These are phyloP conservation scores for Psylliodes chrysocephalus DNA, from an alignment of 2,888 invertebrate species.

Conservation along the genomic window DNA sequence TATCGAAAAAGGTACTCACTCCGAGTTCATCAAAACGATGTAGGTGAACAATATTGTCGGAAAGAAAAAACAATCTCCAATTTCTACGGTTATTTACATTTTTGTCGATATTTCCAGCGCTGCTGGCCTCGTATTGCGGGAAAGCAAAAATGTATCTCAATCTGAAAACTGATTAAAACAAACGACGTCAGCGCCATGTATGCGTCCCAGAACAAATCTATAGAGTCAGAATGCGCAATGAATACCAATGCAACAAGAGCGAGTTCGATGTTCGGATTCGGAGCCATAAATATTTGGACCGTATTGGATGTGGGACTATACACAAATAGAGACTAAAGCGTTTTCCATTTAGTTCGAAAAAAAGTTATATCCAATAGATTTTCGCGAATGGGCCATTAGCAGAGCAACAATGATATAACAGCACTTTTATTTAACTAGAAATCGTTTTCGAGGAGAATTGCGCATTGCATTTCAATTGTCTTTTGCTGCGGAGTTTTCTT, in stretches of 20 bases:
- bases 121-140: slow-evolving; percentile 1
- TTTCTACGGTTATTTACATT: neutral
- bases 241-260: slow-evolving; percentile 52
- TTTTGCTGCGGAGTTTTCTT: slow-evolving; percentile 18
- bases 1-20: no score
- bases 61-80: no score
- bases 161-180: slow-evolving; percentile 52
- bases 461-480: slow-evolving; percentile 35
- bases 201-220: slow-evolving; percentile 57
- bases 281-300: slow-evolving; percentile 50
- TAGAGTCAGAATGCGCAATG: slow-evolving; percentile 53
- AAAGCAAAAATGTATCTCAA: slow-evolving; percentile 15
- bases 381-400: slow-evolving; percentile 41
- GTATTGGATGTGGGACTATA: slow-evolving; percentile 44
- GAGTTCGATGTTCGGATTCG: slow-evolving; percentile 45
- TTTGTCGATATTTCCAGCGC: neutral
- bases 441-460: slow-evolving; percentile 30
- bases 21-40: no score
- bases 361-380: slow-evolving; percentile 39
- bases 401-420: slow-evolving; percentile 37
- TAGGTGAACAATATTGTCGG: no score
- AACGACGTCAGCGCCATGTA: slow-evolving; percentile 53
- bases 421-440: slow-evolving; percentile 31
- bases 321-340: slow-evolving; percentile 49
- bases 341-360: slow-evolving; percentile 45